Percentiles rank a stretch among this genome's conserved stretches.
phyloP scores from a whole-genome alignment of 2,888 invertebrate genomes.

The Crematogaster levior region DNA sequence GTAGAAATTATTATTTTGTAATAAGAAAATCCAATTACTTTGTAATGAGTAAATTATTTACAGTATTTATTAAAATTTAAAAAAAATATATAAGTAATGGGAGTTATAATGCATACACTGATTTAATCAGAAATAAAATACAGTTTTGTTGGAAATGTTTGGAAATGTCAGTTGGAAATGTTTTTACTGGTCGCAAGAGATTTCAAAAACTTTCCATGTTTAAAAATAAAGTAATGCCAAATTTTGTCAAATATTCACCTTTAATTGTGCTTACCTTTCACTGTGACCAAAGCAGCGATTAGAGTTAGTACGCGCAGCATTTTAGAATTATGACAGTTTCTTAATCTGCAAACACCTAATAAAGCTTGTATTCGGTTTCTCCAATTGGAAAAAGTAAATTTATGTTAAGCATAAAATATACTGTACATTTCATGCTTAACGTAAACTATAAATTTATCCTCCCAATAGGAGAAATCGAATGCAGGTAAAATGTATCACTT shows the following conservation, averaged over 20 bases:
- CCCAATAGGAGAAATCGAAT: too few species aligned
- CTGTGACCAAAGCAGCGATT: background rate
- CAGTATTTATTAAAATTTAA: conserved; percentile 2
- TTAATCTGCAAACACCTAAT: conserved; percentile 7
- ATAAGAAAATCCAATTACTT: background rate
- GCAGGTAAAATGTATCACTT: too few species aligned
- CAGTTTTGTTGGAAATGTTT: background rate
- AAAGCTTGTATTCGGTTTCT: background rate
- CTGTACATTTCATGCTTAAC: too few species aligned
- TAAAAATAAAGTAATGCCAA: background rate
- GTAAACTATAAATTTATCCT: too few species aligned
- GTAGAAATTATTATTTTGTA: too few species aligned
- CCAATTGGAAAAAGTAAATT: too few species aligned
- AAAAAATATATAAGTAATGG: background rate
- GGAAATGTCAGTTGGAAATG: background rate
- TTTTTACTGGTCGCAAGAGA: background rate
- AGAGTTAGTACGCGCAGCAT: conserved; percentile 13
- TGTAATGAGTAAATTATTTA: background rate
- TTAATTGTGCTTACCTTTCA: conserved; percentile 15
- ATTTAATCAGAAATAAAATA: background rate
- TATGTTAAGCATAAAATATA: too few species aligned
- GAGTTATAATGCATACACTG: background rate
- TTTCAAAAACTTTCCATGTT: background rate
- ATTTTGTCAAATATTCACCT: background rate
- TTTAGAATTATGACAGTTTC: background rate